A percentile compares a stretch with the other conserved stretches of the same genome.
Conservation (phyloP, 2,113 vertebrate genomes). For the Scortum barcoo region DNA sequence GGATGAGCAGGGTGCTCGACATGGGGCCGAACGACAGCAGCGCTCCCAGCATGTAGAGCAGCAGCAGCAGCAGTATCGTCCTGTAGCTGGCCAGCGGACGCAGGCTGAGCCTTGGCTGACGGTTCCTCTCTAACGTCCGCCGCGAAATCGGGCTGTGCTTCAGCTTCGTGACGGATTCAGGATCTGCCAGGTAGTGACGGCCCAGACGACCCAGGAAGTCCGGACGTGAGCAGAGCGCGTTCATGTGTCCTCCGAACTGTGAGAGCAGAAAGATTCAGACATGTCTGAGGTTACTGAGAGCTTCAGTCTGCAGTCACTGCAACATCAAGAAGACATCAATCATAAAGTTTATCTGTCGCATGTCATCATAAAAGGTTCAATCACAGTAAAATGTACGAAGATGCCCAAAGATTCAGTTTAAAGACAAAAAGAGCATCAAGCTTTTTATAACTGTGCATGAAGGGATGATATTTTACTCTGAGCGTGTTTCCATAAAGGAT, state of each 20-base stretch:
- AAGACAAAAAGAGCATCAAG: background rate
- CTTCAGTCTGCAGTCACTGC: background rate
- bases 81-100: conserved; percentile 93
- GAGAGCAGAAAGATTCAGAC: background rate
- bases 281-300: no score
- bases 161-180: accelerated
- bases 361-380: no score
- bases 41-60: conserved; percentile 85
- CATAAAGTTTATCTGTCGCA: no score
- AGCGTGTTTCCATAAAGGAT: no score
- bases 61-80: conserved; percentile 84
- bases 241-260: conserved; percentile 91
- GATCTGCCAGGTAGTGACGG: conserved; percentile 86
- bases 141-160: conserved; percentile 78
- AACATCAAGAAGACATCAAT: no score
- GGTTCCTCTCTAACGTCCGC: background rate
- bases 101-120: conserved; percentile 88
- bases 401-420: background rate
- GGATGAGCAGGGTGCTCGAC: conserved; percentile 84
- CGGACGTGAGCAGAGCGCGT: conserved; percentile 86
- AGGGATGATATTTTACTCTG: no score
- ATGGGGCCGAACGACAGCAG: conserved; percentile 85
- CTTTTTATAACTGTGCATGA: background rate
- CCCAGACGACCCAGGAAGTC: conserved; percentile 90
- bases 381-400: no score